Evolutionary conservation across 2,113 vertebrate species (phyloP).

Genomic region (Catharus minimus): DNA sequence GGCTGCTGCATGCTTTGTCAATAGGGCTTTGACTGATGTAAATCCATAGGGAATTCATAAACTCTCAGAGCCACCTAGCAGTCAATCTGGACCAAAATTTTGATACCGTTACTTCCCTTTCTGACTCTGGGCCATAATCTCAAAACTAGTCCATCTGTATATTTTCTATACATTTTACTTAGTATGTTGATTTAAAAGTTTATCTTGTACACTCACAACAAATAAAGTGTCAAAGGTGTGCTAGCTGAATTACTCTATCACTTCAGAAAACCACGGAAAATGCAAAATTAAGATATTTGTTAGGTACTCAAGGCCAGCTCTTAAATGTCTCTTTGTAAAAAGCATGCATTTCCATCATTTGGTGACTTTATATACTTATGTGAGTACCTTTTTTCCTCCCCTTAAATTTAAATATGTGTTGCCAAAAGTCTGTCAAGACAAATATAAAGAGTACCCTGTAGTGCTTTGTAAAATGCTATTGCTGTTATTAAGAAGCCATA

Average conservation of each 20-base stretch:
- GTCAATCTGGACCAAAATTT: background rate
- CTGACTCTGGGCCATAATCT: background rate
- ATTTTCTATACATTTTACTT: background rate
- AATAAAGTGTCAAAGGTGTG: background rate
- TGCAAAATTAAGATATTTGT: background rate
- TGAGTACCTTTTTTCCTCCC: background rate
- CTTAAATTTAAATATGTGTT: background rate
- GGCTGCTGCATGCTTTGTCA: background rate
- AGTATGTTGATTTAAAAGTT: background rate
- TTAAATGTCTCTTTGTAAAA: background rate
- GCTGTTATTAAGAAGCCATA: conserved; percentile 37
- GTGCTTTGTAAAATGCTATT: conserved; percentile 21
- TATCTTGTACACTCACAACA: background rate
- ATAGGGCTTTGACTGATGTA: background rate
- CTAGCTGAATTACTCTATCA: background rate
- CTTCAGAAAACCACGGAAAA: background rate
- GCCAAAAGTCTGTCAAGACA: background rate
- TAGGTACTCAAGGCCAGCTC: background rate
- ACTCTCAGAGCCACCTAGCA: background rate
- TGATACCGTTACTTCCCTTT: background rate
- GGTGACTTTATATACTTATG: background rate
- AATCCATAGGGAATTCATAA: background rate
- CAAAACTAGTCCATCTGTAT: background rate
- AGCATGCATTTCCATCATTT: background rate
- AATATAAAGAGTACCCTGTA: background rate